Evolutionary conservation across 2,888 invertebrate species (phyloP), one percentile per base, ranked within the genome.

Genomic region (Busseola fusca): DNA sequence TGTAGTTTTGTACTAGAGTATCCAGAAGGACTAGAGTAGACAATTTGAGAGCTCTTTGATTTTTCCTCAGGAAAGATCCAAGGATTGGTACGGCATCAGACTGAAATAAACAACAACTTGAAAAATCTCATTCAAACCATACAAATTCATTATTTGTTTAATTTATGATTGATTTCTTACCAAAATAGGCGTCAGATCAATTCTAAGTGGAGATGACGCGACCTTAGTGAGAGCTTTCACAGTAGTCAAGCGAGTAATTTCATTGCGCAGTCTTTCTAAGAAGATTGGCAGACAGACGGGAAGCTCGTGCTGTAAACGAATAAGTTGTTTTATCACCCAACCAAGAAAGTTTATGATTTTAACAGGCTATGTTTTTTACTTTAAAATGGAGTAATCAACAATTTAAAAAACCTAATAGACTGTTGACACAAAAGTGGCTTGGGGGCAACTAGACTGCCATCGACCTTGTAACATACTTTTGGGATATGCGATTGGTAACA

Each of bases 211-310:
- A 1, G 98, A 99, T 0, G 98, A 97, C 40, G 99, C 99, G 69
- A 99, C 98, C 96, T 98, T 98, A 10, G 98, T 99, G 18, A 99
- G 95, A 14, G 99, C 99, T 91, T 99, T 99, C 0, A 99, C 99
- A 4, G 99, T 98, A 7, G 99, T 99, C 50, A 99, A 96, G 37
- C 99, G 97, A 0, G 99, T 99, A 67, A 99, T 99, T 96, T 99
- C 99, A 91, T 99, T 99, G 82, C 98, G 97, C 69, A 99, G 95
- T 84, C 99, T 97, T 90, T 99, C 99, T 91, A 99, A 95, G 91
- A 99, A 98, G 89, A 99, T 98, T 12, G 99, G 99, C 79, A 99
- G 96, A 91, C 99, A 99, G 9, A 97, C 96, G 1, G 96, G 97
- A 69, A 99, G 96, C 91, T 99, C 98, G 66, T 95, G 91, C 93